Conservation (phyloP, 2,113 vertebrate genomes). For the Channa maculata region DNA sequence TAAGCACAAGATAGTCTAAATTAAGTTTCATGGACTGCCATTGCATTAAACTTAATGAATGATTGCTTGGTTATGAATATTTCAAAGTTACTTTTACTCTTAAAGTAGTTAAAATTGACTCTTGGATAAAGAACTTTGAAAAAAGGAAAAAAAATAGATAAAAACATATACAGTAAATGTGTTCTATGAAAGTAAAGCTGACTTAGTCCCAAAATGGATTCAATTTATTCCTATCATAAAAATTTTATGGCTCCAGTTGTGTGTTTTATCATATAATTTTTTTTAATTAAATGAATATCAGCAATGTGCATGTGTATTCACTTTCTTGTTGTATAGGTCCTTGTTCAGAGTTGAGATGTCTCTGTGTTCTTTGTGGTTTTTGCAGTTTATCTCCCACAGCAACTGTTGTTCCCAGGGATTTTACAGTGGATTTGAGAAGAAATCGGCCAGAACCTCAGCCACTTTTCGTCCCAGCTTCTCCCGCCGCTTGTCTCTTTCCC, state of each 20-base stretch:
- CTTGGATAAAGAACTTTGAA: slow-evolving; percentile 16
- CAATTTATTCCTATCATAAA: background rate
- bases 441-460: slow-evolving; percentile 90
- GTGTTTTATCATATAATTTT: background rate
- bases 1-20: slow-evolving; percentile 17
- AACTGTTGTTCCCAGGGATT: background rate
- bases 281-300: background rate
- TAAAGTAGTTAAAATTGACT: slow-evolving; percentile 8
- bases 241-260: background rate
- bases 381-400: background rate
- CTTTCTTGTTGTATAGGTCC: background rate
- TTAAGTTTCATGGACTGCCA: slow-evolving; percentile 6
- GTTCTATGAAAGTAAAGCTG: too few relatives aligned
- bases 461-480: slow-evolving; percentile 87
- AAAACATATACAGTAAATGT: background rate
- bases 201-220: background rate
- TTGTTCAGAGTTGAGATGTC: background rate
- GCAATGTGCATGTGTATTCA: slow-evolving; percentile 1
- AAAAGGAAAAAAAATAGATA: slow-evolving; percentile 21
- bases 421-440: slow-evolving; percentile 61
- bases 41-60: slow-evolving; percentile 7
- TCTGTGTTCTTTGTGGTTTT: background rate
- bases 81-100: slow-evolving; percentile 5
- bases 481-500: slow-evolving; percentile 84
- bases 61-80: slow-evolving; percentile 9